These are phyloP conservation scores for Drosophila falleni DNA, from an alignment of 2,888 invertebrate genomes.

Conservation along the genomic window DNA sequence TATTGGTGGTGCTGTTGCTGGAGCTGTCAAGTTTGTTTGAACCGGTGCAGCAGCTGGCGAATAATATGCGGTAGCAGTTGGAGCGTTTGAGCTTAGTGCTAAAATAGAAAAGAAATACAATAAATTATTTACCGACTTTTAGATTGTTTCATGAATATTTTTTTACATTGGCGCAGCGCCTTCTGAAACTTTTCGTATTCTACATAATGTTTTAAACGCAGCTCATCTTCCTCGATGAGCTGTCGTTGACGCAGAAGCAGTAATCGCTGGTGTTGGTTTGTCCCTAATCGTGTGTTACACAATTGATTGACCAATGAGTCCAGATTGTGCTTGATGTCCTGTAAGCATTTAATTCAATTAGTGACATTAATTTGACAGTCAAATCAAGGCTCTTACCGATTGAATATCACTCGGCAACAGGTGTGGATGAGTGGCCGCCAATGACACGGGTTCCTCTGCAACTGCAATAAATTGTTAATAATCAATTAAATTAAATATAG, in stretches of 20 bases:
- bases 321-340: slow-evolving; percentile 85
- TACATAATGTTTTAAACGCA: slow-evolving; percentile 84
- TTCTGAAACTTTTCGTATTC: slow-evolving; percentile 85
- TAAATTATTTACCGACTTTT: neutral
- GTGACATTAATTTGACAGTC: neutral
- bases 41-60: slow-evolving; percentile 69
- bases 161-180: slow-evolving; percentile 82
- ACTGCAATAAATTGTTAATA: slow-evolving; percentile 38
- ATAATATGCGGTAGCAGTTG: slow-evolving; percentile 69
- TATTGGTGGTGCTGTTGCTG: slow-evolving; percentile 61
- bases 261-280: slow-evolving; percentile 84
- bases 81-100: slow-evolving; percentile 77
- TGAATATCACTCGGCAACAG: slow-evolving; percentile 84
- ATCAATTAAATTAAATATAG: neutral
- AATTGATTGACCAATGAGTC: slow-evolving; percentile 84
- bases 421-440: slow-evolving; percentile 84
- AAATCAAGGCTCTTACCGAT: slow-evolving; percentile 74
- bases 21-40: slow-evolving; percentile 63
- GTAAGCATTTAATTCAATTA: slow-evolving; percentile 4
- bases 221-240: slow-evolving; percentile 85
- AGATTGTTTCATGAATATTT: neutral
- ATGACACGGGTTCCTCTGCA: slow-evolving; percentile 83
- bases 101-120: neutral
- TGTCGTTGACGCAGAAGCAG: slow-evolving; percentile 84
- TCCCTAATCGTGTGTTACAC: slow-evolving; percentile 83